Percentiles rank a stretch among this genome's conserved stretches.
Evolutionary conservation across 2,888 invertebrate genomes (phyloP).

Genomic region (Silvanus unidentatus): DNA sequence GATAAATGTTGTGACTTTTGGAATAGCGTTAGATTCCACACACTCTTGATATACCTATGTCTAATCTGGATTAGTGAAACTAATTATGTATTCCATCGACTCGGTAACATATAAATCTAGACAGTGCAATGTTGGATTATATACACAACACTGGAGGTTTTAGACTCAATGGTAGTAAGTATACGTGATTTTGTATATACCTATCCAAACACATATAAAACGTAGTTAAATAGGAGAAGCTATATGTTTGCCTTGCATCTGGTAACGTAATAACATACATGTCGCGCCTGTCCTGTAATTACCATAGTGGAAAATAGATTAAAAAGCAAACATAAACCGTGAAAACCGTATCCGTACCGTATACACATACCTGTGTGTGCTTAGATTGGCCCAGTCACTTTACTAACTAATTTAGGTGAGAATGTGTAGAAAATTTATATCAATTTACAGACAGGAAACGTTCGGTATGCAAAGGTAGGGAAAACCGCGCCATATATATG

Average conservation of each 20-base stretch:
- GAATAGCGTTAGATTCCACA: no score
- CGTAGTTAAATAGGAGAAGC: no score
- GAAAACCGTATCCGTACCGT: no score
- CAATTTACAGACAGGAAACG: no score
- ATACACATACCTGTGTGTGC: neutral
- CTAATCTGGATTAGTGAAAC: slow-evolving; percentile 38
- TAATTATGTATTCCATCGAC: slow-evolving; percentile 37
- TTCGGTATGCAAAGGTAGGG: no score
- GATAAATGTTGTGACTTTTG: no score
- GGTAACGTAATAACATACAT: slow-evolving; percentile 4
- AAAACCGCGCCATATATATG: no score
- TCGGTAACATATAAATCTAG: slow-evolving; percentile 21
- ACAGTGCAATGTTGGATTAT: slow-evolving; percentile 16
- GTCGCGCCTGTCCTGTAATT: slow-evolving; percentile 3
- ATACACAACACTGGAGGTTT: slow-evolving; percentile 13
- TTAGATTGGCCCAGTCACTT: neutral
- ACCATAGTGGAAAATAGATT: slow-evolving; percentile 1
- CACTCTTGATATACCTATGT: no score
- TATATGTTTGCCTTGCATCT: slow-evolving; percentile 2
- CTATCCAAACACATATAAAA: neutral
- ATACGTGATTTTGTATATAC: slow-evolving; percentile 10
- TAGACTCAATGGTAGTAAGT: slow-evolving; percentile 6
- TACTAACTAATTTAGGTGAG: neutral
- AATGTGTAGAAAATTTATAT: neutral
- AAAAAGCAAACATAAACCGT: neutral